Evolutionary conservation across 2,113 vertebrate genomes (phyloP).

Genomic region (Hippopotamus amphibius): DNA sequence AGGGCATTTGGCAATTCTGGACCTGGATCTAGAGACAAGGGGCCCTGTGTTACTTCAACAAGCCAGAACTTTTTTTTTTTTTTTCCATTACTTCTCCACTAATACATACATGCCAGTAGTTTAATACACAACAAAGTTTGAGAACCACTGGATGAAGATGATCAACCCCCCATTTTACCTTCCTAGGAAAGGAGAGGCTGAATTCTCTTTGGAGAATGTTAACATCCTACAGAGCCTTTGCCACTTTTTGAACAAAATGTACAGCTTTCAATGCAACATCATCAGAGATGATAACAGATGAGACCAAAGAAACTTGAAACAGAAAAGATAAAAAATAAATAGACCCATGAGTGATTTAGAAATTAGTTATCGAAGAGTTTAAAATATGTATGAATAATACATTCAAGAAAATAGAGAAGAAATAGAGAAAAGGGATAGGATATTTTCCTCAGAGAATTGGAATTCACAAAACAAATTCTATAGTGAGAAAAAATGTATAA

Average conservation of each 20-base stretch:
- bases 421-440: neutral
- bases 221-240: neutral
- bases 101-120: neutral
- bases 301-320: neutral
- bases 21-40: neutral
- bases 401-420: neutral
- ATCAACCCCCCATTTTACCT: neutral
- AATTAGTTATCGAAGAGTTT: neutral
- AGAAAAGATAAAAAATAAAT: neutral
- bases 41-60: neutral
- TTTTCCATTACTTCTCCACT: neutral
- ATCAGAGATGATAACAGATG: neutral
- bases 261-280: neutral
- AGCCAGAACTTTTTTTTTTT: neutral
- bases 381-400: neutral
- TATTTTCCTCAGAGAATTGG: neutral
- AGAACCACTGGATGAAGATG: neutral
- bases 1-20: neutral
- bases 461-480: neutral
- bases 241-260: neutral
- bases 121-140: neutral
- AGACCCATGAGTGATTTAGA: neutral
- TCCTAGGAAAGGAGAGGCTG: neutral
- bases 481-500: neutral
- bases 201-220: neutral